Evolutionary conservation across 92 coral and sea anemone species (phyloP).

Genomic region (Palythoa heliodiscus): DNA sequence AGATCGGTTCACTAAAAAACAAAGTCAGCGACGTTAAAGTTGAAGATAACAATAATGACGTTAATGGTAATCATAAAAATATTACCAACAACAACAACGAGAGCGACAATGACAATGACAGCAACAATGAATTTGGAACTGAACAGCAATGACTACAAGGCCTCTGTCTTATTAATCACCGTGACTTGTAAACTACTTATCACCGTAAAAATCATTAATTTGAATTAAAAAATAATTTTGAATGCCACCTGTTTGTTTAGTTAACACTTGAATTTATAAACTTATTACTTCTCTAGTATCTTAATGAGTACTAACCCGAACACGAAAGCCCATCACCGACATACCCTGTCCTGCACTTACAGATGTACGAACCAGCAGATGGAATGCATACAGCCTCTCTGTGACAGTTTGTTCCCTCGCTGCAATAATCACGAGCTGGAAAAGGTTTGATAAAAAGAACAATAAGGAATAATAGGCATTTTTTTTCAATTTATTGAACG

Average conservation of each 20-base stretch:
- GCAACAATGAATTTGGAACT: neutral
- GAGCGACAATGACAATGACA: neutral
- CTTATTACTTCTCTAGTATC: neutral
- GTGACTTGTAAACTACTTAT: too few species aligned
- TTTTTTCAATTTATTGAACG: neutral
- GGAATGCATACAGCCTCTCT: slow-evolving; percentile 5
- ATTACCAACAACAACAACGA: neutral
- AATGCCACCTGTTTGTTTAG: too few species aligned
- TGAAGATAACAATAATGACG: neutral
- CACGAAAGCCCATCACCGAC: slow-evolving; percentile 26
- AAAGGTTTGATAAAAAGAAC: neutral
- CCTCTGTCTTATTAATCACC: too few species aligned
- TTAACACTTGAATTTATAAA: too few species aligned
- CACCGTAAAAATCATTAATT: too few species aligned
- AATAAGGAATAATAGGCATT: neutral
- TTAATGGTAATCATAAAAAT: neutral
- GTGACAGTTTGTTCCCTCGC: slow-evolving; percentile 13
- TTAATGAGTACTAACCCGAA: slow-evolving; percentile 4
- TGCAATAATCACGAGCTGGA: slow-evolving; percentile 31
- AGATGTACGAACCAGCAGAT: slow-evolving; percentile 17
- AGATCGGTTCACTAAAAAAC: neutral
- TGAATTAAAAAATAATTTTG: too few species aligned
- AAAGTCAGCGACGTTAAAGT: neutral
- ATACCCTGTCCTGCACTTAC: slow-evolving; percentile 25
- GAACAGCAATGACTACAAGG: neutral